A percentile compares a stretch with the other conserved stretches of the same genome.
phyloP scores from a whole-genome alignment of 2,797 vertebrate genomes.

The Chromis chromis region DNA sequence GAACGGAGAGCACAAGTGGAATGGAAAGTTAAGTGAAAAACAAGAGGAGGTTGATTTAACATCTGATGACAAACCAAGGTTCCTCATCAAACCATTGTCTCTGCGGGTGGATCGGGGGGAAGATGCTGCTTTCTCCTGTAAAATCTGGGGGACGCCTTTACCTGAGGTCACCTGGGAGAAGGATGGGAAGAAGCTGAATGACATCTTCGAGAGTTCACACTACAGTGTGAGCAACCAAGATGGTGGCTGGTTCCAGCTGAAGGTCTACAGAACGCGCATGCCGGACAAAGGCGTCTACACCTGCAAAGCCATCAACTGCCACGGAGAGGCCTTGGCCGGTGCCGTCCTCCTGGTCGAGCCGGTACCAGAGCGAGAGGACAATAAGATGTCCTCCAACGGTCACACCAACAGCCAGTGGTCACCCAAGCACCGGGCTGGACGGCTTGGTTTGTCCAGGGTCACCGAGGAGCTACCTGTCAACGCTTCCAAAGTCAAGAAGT shows the following conservation, averaged over 20 bases:
- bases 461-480: slow-evolving; percentile 69
- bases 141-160: slow-evolving; percentile 87
- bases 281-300: slow-evolving; percentile 94
- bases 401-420: slow-evolving; percentile 71
- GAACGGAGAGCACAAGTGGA: slow-evolving; percentile 46
- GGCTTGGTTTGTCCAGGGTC: slow-evolving; percentile 54
- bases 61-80: slow-evolving; percentile 81
- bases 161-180: slow-evolving; percentile 92
- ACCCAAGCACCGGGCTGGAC: slow-evolving; percentile 63
- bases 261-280: slow-evolving; percentile 85
- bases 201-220: slow-evolving; percentile 94
- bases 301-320: slow-evolving; percentile 88
- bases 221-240: slow-evolving; percentile 83
- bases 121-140: slow-evolving; percentile 90
- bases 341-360: slow-evolving; percentile 91
- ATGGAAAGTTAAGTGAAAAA: slow-evolving; percentile 21
- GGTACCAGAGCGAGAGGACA: slow-evolving; percentile 68
- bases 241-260: slow-evolving; percentile 89
- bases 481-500: slow-evolving; percentile 87
- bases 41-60: slow-evolving; percentile 58
- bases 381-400: slow-evolving; percentile 64
- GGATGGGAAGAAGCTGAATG: slow-evolving; percentile 89
- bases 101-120: slow-evolving; percentile 88
- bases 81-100: slow-evolving; percentile 90
- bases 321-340: slow-evolving; percentile 87